Evolutionary conservation across 2,113 vertebrate species (phyloP).

Genomic region (Glaucidium brasilianum): DNA sequence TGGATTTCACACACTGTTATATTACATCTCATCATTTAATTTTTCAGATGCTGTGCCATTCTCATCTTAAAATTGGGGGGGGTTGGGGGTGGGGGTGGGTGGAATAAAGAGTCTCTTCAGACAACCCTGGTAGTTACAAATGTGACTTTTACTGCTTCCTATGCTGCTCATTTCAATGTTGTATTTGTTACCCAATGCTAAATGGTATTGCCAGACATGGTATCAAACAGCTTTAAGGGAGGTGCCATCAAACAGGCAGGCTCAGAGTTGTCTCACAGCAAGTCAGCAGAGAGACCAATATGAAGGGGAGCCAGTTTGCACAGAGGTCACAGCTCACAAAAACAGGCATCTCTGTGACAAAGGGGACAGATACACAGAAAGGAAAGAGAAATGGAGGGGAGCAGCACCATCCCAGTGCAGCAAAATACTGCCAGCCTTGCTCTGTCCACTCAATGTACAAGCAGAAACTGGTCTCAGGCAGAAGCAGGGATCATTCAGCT

Average conservation of each 20-base stretch:
- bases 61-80: background rate
- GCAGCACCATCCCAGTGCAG: background rate
- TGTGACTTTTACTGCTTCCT: background rate
- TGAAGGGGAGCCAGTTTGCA: background rate
- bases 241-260: background rate
- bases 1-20: background rate
- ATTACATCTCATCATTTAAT: background rate
- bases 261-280: background rate
- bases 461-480: background rate
- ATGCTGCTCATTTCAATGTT: background rate
- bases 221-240: background rate
- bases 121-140: background rate
- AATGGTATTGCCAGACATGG: too few species aligned
- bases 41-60: background rate
- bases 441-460: background rate
- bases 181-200: background rate
- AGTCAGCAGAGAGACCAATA: accelerated
- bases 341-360: accelerated
- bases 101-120: background rate
- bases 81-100: accelerated
- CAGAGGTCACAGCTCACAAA: background rate
- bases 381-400: background rate
- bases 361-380: background rate
- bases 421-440: background rate
- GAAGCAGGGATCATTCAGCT: background rate